Base-by-base conservation (phyloP, 2,113 vertebrate genomes). In the Hippocampus abdominalis region DNA sequence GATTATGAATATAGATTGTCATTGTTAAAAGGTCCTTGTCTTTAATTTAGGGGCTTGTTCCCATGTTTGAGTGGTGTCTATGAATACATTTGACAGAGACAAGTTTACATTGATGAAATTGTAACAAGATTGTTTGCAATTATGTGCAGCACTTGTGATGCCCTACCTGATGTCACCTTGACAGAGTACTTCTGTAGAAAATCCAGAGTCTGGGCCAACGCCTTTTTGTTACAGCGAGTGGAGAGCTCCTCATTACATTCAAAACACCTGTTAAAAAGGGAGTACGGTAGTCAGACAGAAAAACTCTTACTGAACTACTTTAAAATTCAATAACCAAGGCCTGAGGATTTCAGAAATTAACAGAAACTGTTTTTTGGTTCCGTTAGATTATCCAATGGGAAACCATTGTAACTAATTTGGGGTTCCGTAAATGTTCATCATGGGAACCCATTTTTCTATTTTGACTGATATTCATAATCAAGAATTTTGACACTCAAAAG, bases 231-330 rank as follows among this genome's bases (percentile, higher is more conserved):
- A 88, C 95, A 97, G 73, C 96, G 93, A 44, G 94, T 96, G 75
- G 94, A 97, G 78, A 98, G 92, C 79, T 97, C 95, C 91, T 98
- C 96, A 74, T 96, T 92, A 90, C 97, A 99, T 87, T 98, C 95
- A 10, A 96, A 96, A 90, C 97, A 99, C 95, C 97, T 97, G 81
- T 84, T 21, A 75, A 25, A 73, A 71, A 32, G 21, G 82, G 13
- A 79, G n/a, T n/a, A n/a, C n/a, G n/a, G n/a, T 40, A 42, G 12
- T 46, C 42, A 48, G 11, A 76, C 20, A 36, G 15, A 36, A 79
- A 15, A 70, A n/a, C 67, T 68, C 1, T 40, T 20, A 54, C 65
- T 42, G 32, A 66, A 32, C 64, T 66, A 40, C 4, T 2, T 46
- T 61, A 23, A 36, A 62, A 75, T 12, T 27, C 10, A 69, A 68